phyloP scores from a whole-genome alignment of 2,797 vertebrate genomes.

The Alectoris magna region DNA sequence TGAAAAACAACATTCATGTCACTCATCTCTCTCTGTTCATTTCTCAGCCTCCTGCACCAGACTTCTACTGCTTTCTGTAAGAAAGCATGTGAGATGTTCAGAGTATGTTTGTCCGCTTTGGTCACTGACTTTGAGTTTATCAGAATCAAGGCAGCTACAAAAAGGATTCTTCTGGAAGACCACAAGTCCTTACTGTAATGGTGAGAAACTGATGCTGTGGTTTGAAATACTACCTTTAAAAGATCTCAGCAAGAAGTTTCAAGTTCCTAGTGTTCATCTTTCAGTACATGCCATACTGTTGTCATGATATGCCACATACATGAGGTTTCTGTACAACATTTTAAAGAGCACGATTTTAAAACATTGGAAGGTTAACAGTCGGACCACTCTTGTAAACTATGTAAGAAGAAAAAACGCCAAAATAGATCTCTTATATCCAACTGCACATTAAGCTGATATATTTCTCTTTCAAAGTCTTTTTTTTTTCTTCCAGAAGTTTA shows the following conservation, averaged over 20 bases:
- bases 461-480: background rate
- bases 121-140: conserved; percentile 21
- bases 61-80: background rate
- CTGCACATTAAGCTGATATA: background rate
- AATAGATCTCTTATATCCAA: conserved; percentile 36
- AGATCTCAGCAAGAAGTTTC: background rate
- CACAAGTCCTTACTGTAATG: background rate
- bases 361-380: conserved; percentile 47
- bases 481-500: background rate
- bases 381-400: conserved; percentile 32
- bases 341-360: conserved; percentile 54
- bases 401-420: conserved; percentile 41
- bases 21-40: conserved; percentile 31
- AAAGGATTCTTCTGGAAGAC: conserved; percentile 13
- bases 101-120: background rate
- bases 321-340: conserved; percentile 52
- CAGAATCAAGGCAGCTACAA: background rate
- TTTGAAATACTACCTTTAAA: conserved; percentile 25
- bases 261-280: conserved; percentile 3
- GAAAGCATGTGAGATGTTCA: background rate
- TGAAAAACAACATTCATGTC: conserved; percentile 34
- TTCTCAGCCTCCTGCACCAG: conserved; percentile 35
- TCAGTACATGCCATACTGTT: background rate
- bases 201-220: background rate
- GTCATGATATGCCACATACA: background rate